Base-by-base conservation (phyloP, 2,888 invertebrate genomes). In the Anaspis maculata region DNA sequence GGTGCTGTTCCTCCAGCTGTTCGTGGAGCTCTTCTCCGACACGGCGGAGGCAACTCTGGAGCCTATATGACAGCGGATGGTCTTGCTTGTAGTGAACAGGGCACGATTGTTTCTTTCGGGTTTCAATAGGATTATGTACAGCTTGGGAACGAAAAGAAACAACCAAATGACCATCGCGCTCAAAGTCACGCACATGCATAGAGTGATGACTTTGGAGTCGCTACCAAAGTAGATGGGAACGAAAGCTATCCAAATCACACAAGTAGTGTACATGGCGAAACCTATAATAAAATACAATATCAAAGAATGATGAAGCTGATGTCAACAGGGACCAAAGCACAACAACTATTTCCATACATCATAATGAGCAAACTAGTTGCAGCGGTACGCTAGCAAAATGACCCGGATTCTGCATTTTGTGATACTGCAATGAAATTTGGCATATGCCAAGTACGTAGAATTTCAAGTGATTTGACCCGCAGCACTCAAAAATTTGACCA, bases 261-360 rank as follows among this genome's bases (percentile, higher is more conserved):
- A 77, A 1, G 82, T 83, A 1, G 82, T 81, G 65, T 82, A 86
- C 78, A 85, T 84, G 13, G 84, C 81, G 54, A 86, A 86, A 2
- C 85, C 83, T 43, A n/a, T n/a, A n/a, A n/a, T n/a, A n/a, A n/a
- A n/a, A n/a, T n/a, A n/a, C n/a, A n/a, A n/a, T n/a, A n/a, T n/a
- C n/a, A n/a, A n/a, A n/a, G n/a, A n/a, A n/a, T n/a, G n/a, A n/a
- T n/a, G n/a, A n/a, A n/a, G n/a, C n/a, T n/a, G n/a, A n/a, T n/a
- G n/a, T n/a, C n/a, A n/a, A n/a, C n/a, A n/a, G n/a, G n/a, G n/a
- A n/a, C n/a, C n/a, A n/a, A n/a, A n/a, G n/a, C n/a, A n/a, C n/a
- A n/a, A n/a, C n/a, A n/a, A n/a, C n/a, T n/a, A n/a, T n/a, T n/a
- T n/a, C n/a, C n/a, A n/a, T n/a, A n/a, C n/a, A n/a, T n/a, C n/a